Evolutionary conservation across 2,113 vertebrate species (phyloP), one percentile per base, ranked within the genome.

Genomic region (Lethenteron reissneri): DNA sequence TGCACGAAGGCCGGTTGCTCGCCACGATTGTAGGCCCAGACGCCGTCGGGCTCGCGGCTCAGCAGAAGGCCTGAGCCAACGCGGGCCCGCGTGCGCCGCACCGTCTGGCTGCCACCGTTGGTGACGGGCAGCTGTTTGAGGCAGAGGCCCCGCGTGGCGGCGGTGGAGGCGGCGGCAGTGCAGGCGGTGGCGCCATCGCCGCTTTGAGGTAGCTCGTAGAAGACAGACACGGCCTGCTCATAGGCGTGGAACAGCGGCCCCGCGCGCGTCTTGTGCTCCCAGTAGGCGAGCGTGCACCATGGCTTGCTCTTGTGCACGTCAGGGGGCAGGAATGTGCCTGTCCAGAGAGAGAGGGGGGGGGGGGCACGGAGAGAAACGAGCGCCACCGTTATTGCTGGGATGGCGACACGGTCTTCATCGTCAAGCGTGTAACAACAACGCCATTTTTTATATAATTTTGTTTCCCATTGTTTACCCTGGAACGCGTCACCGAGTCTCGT

Each of bases 281-380:
- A 83, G 74, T 83, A 83, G 1, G 81, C 81, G 79, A 83, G 71
- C 12, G 76, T 80, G 76, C 81, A 82, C 81, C 81, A 83, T 17
- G 64, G 64, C 11, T 41, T 41, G 41, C 41, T 41, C 41, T 41
- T 41, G 41, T 41, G 41, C 41, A 41, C 41, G 41, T 41, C 41
- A 3, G 5, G 41, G 41, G 41, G 41, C 41, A 41, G 41, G 41
- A 41, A 41, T 41, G 41, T 41, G 5, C 41, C 41, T 41, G 41
- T 41, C 41, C 41, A 41, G 6, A 41, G 41, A 41, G 41, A 41
- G 6, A 25, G 25, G 25, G 41, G 41, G 41, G 41, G 41, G 41
- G 41, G 41, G 41, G 41, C 41, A 41, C 41, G 41, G 41, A 41
- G 41, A 41, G 41, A 41, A 41, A 41, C 41, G 41, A 41, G 41